phyloP scores from a whole-genome alignment of 2,888 invertebrate genomes.

The Caenorhabditis virilis region DNA sequence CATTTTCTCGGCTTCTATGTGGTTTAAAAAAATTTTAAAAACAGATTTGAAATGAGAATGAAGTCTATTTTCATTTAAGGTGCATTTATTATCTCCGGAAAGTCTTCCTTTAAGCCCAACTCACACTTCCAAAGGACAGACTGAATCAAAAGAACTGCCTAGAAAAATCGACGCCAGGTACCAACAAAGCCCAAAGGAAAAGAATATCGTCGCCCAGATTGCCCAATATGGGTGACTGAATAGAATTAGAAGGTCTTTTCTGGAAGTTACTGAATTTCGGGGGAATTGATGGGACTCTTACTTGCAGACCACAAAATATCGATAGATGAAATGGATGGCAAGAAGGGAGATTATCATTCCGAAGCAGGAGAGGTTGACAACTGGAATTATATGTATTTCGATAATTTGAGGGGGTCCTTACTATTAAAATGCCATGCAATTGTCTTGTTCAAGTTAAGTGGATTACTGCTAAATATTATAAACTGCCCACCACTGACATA shows the following conservation, averaged over 20 bases:
- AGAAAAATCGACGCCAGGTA: neutral
- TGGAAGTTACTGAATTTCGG: neutral
- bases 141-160: neutral
- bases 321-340: conserved; percentile 30
- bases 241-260: neutral
- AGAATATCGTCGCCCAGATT: neutral
- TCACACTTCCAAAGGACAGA: neutral
- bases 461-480: conserved; percentile 23
- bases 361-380: conserved; percentile 23
- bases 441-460: conserved; percentile 8
- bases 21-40: too few species aligned
- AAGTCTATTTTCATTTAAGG: too few species aligned
- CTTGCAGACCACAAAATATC: conserved; percentile 27
- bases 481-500: conserved; percentile 19
- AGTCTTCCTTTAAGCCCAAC: too few species aligned
- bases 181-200: neutral
- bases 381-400: conserved; percentile 11
- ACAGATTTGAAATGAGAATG: too few species aligned
- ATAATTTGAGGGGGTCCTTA: too few species aligned
- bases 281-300: neutral
- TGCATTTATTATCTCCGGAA: too few species aligned
- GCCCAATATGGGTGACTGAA: neutral
- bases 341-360: conserved; percentile 26
- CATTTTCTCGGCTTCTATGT: too few species aligned
- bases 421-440: neutral